These are phyloP conservation scores for Lycocerus yunnanus DNA, from an alignment of 2,888 invertebrate species.

Conservation along the genomic window DNA sequence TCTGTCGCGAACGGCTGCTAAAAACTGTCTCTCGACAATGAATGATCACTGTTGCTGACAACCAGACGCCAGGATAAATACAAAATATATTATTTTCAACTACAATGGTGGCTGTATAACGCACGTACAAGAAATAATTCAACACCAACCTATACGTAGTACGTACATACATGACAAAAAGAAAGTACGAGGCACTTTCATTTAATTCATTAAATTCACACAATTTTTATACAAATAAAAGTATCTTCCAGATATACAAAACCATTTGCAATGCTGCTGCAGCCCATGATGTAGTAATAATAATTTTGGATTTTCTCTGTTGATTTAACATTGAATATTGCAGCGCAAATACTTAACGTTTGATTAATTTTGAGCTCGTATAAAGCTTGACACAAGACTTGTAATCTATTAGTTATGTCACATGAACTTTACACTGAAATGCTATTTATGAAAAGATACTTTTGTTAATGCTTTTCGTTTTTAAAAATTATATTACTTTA, in stretches of 20 bases:
- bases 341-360: background rate
- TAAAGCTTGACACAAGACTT: background rate
- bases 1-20: conserved; percentile 40
- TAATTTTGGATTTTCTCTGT: background rate
- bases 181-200: background rate
- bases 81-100: conserved; percentile 46
- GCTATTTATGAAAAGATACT: background rate
- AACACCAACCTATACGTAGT: conserved; percentile 26
- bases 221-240: background rate
- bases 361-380: background rate
- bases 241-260: background rate
- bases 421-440: background rate
- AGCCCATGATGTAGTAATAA: background rate
- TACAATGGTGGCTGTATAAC: conserved; percentile 41
- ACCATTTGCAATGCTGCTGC: background rate
- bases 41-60: conserved; percentile 51
- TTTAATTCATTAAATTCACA: background rate
- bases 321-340: background rate
- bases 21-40: conserved; percentile 45
- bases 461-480: background rate
- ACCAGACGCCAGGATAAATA: conserved; percentile 47
- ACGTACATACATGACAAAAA: conserved; percentile 9
- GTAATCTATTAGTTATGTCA: background rate
- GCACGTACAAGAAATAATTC: conserved; percentile 44
- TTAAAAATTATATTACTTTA: background rate